A percentile compares a stretch with the other conserved stretches of the same genome.
These are phyloP conservation scores for Blastobasis adustella DNA, from an alignment of 2,888 invertebrate species.

Conservation along the genomic window DNA sequence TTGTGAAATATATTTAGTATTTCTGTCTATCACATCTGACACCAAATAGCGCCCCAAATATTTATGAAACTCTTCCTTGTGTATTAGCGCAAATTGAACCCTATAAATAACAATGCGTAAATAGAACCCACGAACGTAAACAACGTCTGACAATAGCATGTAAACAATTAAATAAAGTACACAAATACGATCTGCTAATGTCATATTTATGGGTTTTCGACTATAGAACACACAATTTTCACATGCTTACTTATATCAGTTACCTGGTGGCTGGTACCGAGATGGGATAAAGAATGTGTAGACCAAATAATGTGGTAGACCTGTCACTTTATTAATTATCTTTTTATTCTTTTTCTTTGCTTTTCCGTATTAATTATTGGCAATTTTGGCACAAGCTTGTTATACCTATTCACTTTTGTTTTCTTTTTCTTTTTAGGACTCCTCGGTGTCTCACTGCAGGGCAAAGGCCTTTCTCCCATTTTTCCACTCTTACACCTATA, in stretches of 20 bases:
- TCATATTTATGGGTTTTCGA: slow-evolving; percentile 66
- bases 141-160: slow-evolving; percentile 41
- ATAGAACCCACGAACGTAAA: slow-evolving; percentile 33
- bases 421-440: no score
- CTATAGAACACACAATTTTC: slow-evolving; percentile 58
- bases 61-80: neutral
- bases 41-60: neutral
- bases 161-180: slow-evolving; percentile 50
- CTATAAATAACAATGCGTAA: slow-evolving; percentile 10
- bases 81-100: slow-evolving; percentile 2
- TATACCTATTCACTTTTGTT: no score
- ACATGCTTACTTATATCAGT: slow-evolving; percentile 53
- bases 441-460: no score
- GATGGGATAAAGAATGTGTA: slow-evolving; percentile 32
- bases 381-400: no score
- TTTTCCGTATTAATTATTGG: neutral
- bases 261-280: slow-evolving; percentile 43
- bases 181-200: slow-evolving; percentile 63
- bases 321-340: slow-evolving; percentile 1
- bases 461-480: no score
- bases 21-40: no score
- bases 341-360: neutral
- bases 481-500: no score
- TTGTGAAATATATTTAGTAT: no score
- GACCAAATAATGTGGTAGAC: slow-evolving; percentile 22